A percentile compares a stretch with the other conserved stretches of the same genome.
Evolutionary conservation across 2,113 vertebrate genomes (phyloP).

Genomic region (Papio anubis): DNA sequence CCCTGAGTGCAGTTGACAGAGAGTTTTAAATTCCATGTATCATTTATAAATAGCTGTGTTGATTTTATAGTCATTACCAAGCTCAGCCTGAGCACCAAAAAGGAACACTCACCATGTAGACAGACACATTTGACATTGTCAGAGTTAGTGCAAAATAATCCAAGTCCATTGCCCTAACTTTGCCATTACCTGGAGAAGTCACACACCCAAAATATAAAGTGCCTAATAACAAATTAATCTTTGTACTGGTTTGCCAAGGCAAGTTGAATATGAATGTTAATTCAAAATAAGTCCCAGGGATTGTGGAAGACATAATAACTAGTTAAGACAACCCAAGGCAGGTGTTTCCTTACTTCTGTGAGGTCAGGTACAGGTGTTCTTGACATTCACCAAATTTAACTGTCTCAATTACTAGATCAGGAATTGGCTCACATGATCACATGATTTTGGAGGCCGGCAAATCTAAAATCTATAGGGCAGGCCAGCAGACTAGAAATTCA

Average conservation of each 20-base stretch:
- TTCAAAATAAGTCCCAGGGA: neutral
- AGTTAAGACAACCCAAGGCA: neutral
- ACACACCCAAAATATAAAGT: conserved; percentile 14
- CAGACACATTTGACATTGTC: neutral
- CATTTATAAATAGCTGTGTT: conserved; percentile 52
- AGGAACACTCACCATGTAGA: neutral
- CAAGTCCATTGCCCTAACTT: neutral
- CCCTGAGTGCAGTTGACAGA: neutral
- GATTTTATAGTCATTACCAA: neutral
- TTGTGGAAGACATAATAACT: neutral
- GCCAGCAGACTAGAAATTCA: neutral
- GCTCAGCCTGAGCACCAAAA: neutral
- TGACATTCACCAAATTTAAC: conserved; percentile 17
- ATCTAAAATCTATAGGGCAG: neutral
- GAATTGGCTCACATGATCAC: neutral
- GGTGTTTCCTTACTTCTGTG: neutral
- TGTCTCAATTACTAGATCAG: neutral
- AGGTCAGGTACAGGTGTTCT: neutral
- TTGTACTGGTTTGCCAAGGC: conserved; percentile 4
- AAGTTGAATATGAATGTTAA: conserved; percentile 1
- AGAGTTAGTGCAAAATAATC: conserved; percentile 26
- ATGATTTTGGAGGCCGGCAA: neutral
- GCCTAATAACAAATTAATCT: conserved; percentile 28
- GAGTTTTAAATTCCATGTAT: conserved; percentile 55
- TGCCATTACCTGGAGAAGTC: neutral